Conservation (phyloP, 2,113 vertebrate genomes). For the Tachuris rubrigastra region DNA sequence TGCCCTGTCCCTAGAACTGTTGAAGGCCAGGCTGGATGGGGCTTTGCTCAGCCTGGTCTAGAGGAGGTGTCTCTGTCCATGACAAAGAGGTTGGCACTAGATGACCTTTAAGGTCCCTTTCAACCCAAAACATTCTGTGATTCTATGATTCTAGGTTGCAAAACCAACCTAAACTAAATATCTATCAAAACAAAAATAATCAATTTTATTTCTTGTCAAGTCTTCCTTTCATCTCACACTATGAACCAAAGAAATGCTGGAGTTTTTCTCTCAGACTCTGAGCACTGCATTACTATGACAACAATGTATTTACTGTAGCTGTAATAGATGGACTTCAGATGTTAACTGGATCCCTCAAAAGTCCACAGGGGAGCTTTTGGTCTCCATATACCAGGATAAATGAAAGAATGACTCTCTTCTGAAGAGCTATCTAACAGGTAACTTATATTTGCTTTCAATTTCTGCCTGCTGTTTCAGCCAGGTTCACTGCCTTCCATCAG, state of each 20-base stretch:
- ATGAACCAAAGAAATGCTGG: background rate
- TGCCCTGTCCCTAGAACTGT: background rate
- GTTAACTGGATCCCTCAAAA: background rate
- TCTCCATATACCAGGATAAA: background rate
- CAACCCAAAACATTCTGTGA: background rate
- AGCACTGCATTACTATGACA: constrained; percentile 31
- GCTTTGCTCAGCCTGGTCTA: background rate
- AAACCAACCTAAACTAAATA: background rate
- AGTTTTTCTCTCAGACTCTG: background rate
- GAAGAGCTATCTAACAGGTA: background rate
- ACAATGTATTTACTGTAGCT: constrained; percentile 5
- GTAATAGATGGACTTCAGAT: background rate
- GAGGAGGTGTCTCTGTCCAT: background rate
- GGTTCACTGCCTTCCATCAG: background rate
- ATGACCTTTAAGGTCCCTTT: background rate
- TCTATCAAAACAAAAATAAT: background rate
- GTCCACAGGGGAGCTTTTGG: background rate
- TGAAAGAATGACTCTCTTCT: background rate
- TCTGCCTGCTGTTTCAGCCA: background rate
- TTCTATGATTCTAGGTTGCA: background rate
- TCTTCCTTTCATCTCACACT: background rate
- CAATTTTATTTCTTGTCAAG: background rate
- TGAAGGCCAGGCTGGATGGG: background rate
- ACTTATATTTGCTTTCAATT: background rate
- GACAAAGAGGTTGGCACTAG: background rate